Percentiles rank a stretch among this genome's conserved stretches.
Conservation (phyloP, 2,113 vertebrate genomes). For the Melanocharis versteri region DNA sequence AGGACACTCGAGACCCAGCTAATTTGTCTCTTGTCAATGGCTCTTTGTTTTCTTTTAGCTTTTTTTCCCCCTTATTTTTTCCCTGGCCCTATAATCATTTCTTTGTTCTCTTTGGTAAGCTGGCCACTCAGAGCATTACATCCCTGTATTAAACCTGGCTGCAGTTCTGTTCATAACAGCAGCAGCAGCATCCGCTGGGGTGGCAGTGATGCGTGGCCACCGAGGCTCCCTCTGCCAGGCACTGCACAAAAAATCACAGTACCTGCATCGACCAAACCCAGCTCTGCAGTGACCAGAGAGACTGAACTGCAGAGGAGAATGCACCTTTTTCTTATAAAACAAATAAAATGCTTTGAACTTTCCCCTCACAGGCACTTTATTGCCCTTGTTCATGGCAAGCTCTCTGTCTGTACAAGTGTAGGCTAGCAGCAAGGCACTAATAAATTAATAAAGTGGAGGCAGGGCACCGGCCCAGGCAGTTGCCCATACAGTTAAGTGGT, state of each 20-base stretch:
- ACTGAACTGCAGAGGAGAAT: background rate
- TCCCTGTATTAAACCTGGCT: background rate
- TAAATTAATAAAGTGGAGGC: background rate
- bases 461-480: background rate
- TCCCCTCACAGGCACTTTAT: background rate
- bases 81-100: background rate
- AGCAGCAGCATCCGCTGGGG: background rate
- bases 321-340: background rate
- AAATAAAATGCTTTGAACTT: background rate
- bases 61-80: background rate
- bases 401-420: background rate
- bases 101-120: slow-evolving; percentile 34
- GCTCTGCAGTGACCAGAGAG: background rate
- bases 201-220: background rate
- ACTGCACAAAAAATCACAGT: background rate
- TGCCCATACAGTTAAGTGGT: background rate
- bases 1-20: slow-evolving; percentile 16
- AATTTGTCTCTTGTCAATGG: slow-evolving; percentile 42
- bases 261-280: background rate
- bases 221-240: background rate
- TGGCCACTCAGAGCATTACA: background rate
- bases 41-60: slow-evolving; percentile 14
- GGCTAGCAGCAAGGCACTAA: background rate
- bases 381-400: background rate
- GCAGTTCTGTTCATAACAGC: background rate